Evolutionary conservation across 2,888 invertebrate species (phyloP).

Genomic region (Limenitis camilla): DNA sequence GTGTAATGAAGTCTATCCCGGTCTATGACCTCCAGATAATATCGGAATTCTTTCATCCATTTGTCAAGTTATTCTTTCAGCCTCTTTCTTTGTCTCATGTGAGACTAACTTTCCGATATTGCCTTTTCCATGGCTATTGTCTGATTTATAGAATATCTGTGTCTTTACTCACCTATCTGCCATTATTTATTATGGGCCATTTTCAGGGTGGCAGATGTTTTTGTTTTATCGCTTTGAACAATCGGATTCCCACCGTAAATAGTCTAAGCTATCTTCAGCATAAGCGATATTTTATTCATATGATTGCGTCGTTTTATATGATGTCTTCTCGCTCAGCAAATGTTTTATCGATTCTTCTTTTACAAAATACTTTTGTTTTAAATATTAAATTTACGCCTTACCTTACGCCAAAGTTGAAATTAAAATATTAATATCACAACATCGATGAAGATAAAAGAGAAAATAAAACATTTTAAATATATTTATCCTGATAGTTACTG

Average conservation of each 20-base stretch:
- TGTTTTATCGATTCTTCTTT: slow-evolving; percentile 11
- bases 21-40: not conserved
- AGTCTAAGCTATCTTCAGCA: slow-evolving; percentile 28
- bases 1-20: not conserved
- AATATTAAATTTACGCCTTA: too few relatives aligned
- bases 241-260: slow-evolving; percentile 34
- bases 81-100: slow-evolving; percentile 43
- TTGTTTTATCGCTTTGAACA: slow-evolving; percentile 33
- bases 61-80: slow-evolving; percentile 10
- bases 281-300: slow-evolving; percentile 35
- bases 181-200: slow-evolving; percentile 39
- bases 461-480: too few relatives aligned
- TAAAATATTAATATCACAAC: too few relatives aligned
- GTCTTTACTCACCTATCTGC: slow-evolving; percentile 12
- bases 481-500: too few relatives aligned
- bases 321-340: slow-evolving; percentile 1
- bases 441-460: too few relatives aligned
- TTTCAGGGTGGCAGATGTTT: slow-evolving; percentile 33
- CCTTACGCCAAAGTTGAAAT: too few relatives aligned
- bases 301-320: slow-evolving; percentile 13
- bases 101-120: slow-evolving; percentile 35
- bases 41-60: not conserved
- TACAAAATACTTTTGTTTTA: too few relatives aligned
- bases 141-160: slow-evolving; percentile 45
- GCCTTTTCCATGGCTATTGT: slow-evolving; percentile 33